phyloP scores from a whole-genome alignment of 2,113 vertebrate species.

The Atlantisia rogersi region DNA sequence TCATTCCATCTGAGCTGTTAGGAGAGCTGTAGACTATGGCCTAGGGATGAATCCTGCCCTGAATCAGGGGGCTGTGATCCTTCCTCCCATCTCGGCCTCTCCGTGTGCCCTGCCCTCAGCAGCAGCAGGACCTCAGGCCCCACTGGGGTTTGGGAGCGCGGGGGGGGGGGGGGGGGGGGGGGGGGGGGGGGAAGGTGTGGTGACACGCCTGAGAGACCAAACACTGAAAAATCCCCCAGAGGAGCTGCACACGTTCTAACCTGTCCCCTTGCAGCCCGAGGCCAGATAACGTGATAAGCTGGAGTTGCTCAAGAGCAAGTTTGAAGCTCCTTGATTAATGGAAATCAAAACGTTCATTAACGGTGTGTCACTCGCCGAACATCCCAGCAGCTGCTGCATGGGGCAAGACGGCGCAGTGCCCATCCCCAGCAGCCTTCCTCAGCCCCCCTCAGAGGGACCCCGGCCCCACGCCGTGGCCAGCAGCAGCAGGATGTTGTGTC shows the following conservation, averaged over 20 bases:
- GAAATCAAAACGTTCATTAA: not conserved
- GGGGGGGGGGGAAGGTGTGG: accelerated
- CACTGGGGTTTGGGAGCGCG: accelerated
- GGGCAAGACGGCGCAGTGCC: accelerated
- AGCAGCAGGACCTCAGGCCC: not conserved
- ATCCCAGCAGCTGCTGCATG: accelerated
- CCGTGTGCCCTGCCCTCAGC: not conserved
- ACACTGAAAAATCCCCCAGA: not conserved
- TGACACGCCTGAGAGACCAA: not conserved
- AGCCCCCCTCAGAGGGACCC: not conserved
- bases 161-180: accelerated
- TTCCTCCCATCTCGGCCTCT: too few species aligned
- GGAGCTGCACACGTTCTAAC: not conserved
- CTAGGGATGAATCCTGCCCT: too few species aligned
- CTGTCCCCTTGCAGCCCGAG: not conserved
- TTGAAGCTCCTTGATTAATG: not conserved
- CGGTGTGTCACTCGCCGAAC: not conserved
- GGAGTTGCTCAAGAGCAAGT: not conserved
- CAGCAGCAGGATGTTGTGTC: not conserved
- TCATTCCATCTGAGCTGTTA: too few species aligned
- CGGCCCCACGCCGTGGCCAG: accelerated
- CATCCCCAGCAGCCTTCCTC: not conserved
- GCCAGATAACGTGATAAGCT: accelerated
- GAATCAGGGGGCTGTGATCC: too few species aligned
- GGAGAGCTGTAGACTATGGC: too few species aligned